Evolutionary conservation across 2,797 vertebrate species (phyloP), one percentile per base, ranked within the genome.

Genomic region (Hylomyscus alleni): DNA sequence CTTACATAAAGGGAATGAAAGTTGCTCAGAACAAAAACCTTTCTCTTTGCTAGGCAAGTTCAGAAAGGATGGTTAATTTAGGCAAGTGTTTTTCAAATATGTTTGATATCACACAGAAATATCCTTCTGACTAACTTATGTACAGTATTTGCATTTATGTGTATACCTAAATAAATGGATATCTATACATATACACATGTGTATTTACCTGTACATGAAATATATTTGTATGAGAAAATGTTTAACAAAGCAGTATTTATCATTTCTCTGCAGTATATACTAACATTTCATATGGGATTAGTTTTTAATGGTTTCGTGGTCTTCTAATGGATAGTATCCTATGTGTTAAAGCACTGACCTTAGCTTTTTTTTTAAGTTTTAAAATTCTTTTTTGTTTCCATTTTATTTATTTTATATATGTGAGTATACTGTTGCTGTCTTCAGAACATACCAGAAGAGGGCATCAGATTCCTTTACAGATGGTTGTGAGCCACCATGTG

Each of bases 41-140:
- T 92, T 95, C 3, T 67, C 73, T 75, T 73, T 86, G 54, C 12
- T 62, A 86, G 52, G 52, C 52, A 96, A 52, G 37, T 91, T 94
- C 19, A 93, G 44, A 84, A 83, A 91, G 58, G 73, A 29, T 94
- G 69, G 47, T 75, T 87, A 65, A 34, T 89, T 91, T 78, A 84
- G 89, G 50, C 67, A 4, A 62, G 22, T 67, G 62, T 84, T 54
- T 73, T 92, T 93, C 69, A 72, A 52, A 24, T 47, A 91, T 5
- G 20, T 69, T 69, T 85, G 62, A 14, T 20, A 54, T 37, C n/a
- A 78, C 44, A n/a, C 29, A 72, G 56, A 86, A 65, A 72, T 65
- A 52, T 9, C 31, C 37, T 88, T 77, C 82, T 93, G 1, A 29
- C 75, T 88, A 40, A 62, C 54, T 96, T 56, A 65, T 50, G 31